Conservation (phyloP, 2,797 vertebrate genomes). For the Podargus strigoides region DNA sequence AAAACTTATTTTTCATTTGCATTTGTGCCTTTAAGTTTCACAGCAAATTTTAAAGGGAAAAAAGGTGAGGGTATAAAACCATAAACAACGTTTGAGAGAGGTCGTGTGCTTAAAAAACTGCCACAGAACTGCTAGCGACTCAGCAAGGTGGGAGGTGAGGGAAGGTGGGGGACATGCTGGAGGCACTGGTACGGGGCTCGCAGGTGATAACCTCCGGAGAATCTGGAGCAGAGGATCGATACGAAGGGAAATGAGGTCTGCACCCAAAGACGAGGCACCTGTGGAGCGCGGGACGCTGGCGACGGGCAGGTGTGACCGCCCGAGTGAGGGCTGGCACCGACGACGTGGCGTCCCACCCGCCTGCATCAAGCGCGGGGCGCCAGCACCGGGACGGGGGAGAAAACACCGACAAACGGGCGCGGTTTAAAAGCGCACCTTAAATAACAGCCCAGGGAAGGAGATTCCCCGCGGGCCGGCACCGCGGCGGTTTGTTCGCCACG, state of each 20-base stretch:
- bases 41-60: neutral
- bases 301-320: neutral
- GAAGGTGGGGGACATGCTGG: neutral
- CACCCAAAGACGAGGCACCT: no score
- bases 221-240: accelerated
- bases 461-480: neutral
- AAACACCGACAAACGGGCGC: neutral
- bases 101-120: neutral
- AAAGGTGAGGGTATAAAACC: neutral
- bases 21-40: neutral
- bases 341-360: accelerated
- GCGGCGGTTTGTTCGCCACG: neutral
- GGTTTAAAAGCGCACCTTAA: neutral
- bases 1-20: neutral
- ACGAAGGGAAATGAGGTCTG: neutral
- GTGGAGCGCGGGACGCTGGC: no score
- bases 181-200: neutral
- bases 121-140: no score
- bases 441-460: neutral
- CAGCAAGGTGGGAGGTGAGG: no score
- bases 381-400: no score
- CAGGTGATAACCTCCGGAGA: accelerated
- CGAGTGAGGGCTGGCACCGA: neutral
- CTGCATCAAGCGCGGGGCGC: no score
- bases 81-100: neutral